Base-by-base conservation (phyloP, 2,888 invertebrate species). In the Melanchra persicariae region DNA sequence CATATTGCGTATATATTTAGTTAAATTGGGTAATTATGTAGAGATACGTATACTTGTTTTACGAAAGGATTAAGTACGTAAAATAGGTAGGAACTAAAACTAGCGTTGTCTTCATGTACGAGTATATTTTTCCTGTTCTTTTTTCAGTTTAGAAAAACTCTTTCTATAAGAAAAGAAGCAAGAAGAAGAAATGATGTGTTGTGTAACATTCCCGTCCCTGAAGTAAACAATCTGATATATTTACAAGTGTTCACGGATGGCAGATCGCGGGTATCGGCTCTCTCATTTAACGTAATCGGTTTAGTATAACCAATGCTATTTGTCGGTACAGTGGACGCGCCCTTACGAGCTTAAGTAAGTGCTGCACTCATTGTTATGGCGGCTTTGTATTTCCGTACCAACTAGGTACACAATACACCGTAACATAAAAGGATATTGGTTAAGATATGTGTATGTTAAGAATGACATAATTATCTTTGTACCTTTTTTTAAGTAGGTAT, bases 271-370 rank as follows among this genome's bases (percentile, higher is more conserved):
- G 79, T 87, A 89, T 89, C 82, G 87, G 83, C 81, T 79, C 54
- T 81, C 76, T 82, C 85, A 80, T 82, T 87, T 82, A 71, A 82
- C 84, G 87, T 92, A 93, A 93, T 92, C 92, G 92, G 92, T 88
- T 93, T 92, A 91, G 79, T 88, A 87, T 90, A 90, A 89, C 89
- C 92, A 92, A 93, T 90, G 87, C 91, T 84, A 91, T 92, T 93
- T 92, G 89, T 78, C 90, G 92, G 87, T 90, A 87, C 89, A 86
- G 30, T 85, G 90, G 85, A 70, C 86, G 77, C 79, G 77, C 81
- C 80, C 73, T 82, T 69, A 72, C 74, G 47, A 79, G 49, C 55
- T 49, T 74, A 69, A 82, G 72, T 66, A 74, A 65, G 73, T 74
- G 57, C 57, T 63, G 58, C 77, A 37, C 62, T 69, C 81, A 81